Conservation (phyloP, 2,888 invertebrate genomes). For the Brenthis daphne region DNA sequence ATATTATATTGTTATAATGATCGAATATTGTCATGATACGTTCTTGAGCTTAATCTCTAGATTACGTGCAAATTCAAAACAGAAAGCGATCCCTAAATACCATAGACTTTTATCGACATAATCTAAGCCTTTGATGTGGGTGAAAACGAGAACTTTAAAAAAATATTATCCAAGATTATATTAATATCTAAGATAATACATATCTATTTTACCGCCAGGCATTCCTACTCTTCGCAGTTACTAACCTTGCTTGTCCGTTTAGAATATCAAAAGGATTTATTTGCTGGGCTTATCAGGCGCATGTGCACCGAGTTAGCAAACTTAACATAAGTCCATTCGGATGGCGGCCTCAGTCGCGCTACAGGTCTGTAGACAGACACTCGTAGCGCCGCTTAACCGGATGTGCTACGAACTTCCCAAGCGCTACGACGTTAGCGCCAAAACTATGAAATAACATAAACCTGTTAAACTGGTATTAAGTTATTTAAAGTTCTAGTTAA, state of each 20-base stretch:
- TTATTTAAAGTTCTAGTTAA: constrained; percentile 21
- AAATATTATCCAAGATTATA: too few species aligned
- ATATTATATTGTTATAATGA: too few species aligned
- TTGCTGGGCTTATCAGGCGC: constrained; percentile 52
- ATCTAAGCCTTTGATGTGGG: too few species aligned
- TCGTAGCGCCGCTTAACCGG: constrained; percentile 64
- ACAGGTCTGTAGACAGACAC: constrained; percentile 55
- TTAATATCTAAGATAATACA: too few species aligned
- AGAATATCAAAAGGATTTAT: constrained; percentile 39
- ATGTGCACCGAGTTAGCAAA: constrained; percentile 64
- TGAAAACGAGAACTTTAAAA: too few species aligned
- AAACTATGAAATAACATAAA: constrained; percentile 29
- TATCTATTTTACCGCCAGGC: constrained; percentile 28
- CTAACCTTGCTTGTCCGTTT: constrained; percentile 37
- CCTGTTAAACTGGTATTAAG: constrained; percentile 2
- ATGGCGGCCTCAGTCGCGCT: constrained; percentile 58
- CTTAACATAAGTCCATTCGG: constrained; percentile 46
- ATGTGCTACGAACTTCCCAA: constrained; percentile 55
- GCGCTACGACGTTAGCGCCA: constrained; percentile 45
- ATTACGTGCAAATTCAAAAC: too few species aligned
- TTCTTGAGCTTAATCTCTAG: too few species aligned
- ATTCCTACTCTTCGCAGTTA: constrained; percentile 36
- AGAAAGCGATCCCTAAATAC: too few species aligned
- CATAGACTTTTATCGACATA: too few species aligned
- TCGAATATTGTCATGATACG: too few species aligned